Base-by-base conservation (phyloP, 2,113 vertebrate species). In the Piprites chloris region DNA sequence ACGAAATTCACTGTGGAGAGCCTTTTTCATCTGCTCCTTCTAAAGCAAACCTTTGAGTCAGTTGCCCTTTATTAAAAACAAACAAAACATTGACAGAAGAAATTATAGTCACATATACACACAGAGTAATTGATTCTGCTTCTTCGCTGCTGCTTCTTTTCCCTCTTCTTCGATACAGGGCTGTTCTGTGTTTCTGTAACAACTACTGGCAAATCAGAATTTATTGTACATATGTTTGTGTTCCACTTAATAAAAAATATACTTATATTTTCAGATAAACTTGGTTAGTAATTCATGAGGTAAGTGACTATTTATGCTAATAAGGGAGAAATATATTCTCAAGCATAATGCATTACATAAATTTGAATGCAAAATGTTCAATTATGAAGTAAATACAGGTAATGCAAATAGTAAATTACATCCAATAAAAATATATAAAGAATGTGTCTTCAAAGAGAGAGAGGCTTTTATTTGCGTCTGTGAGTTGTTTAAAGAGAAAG, bases 301-400 rank as follows among this genome's bases (percentile, higher is more conserved):
- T 98, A 98, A 98, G 98, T 98, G 98, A 98, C 98, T 98, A 97
- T 98, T 98, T 98, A 98, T 98, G 98, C 97, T 98, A 98, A 98
- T 98, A 97, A 95, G 97, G 97, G 90, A 98, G 98, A 98, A 98
- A 98, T 98, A 98, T 97, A 98, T 98, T 98, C 98, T 98, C 97
- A 91, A 92, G 97, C 98, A 97, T 98, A 98, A 97, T 96, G 95
- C 97, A 96, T 98, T 97, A 98, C 98, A 98, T 98, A 98, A 98
- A 98, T 98, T 97, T 98, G 98, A 98, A 98, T 98, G 98, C 87
- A 98, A 98, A 98, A 98, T 98, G 97, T 98, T 98, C 98, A 98
- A 97, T 98, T 98, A 98, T 96, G 96, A 98, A 97, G 97, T 98
- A 98, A 98, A 98, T 97, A 97, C 98, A 98, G 98, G 98, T 98